Evolutionary conservation across 1,140 invertebrate genomes (phyloP), one percentile per base, ranked within the genome.

Genomic region (Ceratitis capitata): DNA sequence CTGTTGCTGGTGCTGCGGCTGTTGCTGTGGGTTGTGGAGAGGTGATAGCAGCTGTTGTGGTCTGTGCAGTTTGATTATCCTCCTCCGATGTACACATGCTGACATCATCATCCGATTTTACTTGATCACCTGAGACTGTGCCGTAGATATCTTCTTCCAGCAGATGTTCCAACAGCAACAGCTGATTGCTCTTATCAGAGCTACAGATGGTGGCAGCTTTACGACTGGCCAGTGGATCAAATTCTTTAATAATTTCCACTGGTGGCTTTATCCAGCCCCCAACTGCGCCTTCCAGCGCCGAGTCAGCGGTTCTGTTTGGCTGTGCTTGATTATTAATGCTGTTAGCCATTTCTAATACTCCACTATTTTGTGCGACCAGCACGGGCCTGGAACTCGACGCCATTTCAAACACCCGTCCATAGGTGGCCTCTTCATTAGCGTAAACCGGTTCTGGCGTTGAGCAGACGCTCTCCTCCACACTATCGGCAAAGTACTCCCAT

Each of bases 111-210:
- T 89, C 78, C 0, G 82, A 82, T 87, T 53, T 91, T 85, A 29
- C 45, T 78, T 86, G 47, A 26, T 56, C 61, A n/a, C 88, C 86
- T 45, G 88, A 88, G 2, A 89, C 82, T 39, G 86, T 89, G 42
- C 89, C 90, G 74, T 92, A 92, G 23, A 90, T 91, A 45, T 91
- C 91, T 85, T 92, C 91, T 86, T 91, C 89, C 12, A 92, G 88
- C 51, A 92, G 85, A 86, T 89, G 88, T 83, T 92, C 91, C 23
- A 92, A 87, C 35, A 92, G 85, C 82, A 91, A 84, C 45, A 92
- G 84, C 82, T 92, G 88, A 85, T 92, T 92, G 78, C 90, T 91
- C 82, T 91, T 91, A 85, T 90, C 89, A n/a, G 87, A 74, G 32
- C 35, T 47, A 23, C 78, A 51, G 26, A 91, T 29, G 0, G 89